phyloP scores from a whole-genome alignment of 53 echinoderm and acorn worm genomes.

The Holothuria scabra region DNA sequence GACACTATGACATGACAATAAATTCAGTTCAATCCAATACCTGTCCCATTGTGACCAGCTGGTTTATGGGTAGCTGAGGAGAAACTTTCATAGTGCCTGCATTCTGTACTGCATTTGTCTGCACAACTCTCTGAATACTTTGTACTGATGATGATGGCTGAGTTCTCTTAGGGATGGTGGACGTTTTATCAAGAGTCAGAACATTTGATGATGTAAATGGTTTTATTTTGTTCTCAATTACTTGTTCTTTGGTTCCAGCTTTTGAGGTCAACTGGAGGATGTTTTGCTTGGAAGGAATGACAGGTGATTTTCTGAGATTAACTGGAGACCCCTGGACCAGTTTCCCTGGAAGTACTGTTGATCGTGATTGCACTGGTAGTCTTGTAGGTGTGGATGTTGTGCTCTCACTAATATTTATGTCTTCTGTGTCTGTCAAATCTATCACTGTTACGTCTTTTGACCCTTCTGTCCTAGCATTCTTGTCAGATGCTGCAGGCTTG shows the following conservation, averaged over 20 bases:
- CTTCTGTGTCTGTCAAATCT: conserved; percentile 27
- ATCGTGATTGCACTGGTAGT: background rate
- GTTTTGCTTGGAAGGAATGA: conserved; percentile 1
- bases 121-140: conserved; percentile 1
- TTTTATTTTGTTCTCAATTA: background rate
- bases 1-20: no score
- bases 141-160: conserved; percentile 2
- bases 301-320: background rate
- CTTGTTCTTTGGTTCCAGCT: background rate
- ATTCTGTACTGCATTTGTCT: background rate
- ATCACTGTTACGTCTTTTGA: background rate
- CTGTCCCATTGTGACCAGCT: no score
- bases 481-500: no score
- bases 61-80: no score
- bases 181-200: background rate
- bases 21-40: no score
- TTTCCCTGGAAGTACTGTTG: background rate
- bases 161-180: background rate
- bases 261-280: conserved; percentile 1
- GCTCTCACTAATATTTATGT: background rate
- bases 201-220: background rate
- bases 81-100: no score
- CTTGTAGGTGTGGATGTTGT: background rate
- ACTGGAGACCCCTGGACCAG: background rate
- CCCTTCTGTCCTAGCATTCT: no score